These are phyloP conservation scores for Cyclophora punctaria DNA, from an alignment of 2,888 invertebrate species.

Conservation along the genomic window DNA sequence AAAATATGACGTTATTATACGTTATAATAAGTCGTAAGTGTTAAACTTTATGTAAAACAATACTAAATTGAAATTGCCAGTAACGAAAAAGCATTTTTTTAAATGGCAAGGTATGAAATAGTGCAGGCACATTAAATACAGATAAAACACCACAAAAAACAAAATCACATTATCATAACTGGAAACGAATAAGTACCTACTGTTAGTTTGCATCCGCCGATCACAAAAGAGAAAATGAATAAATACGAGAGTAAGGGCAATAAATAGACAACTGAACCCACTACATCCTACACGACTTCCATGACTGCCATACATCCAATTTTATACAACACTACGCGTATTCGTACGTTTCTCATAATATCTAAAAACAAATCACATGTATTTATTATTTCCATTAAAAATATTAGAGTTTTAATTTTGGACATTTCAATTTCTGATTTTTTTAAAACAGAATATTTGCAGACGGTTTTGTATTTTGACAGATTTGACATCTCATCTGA, in stretches of 20 bases:
- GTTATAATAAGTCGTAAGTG: no score
- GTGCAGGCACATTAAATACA: no score
- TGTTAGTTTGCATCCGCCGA: constrained; percentile 21
- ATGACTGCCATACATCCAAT: constrained; percentile 20
- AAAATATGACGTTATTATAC: no score
- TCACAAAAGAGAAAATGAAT: constrained; percentile 17
- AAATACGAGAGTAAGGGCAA: constrained; percentile 11
- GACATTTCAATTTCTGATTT: constrained; percentile 15
- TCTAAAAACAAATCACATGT: constrained; percentile 1
- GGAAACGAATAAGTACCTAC: constrained; percentile 8
- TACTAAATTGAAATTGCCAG: no score
- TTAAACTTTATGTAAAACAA: no score
- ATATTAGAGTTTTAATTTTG: constrained; percentile 8
- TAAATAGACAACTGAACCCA: constrained; percentile 15
- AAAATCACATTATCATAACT: no score
- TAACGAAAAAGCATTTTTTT: no score
- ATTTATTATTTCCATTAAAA: background rate
- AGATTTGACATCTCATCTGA: no score
- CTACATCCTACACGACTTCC: constrained; percentile 7
- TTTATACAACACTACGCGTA: constrained; percentile 20
- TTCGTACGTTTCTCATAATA: constrained; percentile 5
- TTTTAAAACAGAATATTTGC: no score
- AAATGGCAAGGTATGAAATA: no score
- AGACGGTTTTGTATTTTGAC: background rate
- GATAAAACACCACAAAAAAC: no score